Conservation (phyloP, 2,113 vertebrate species). For the Lasiurus borealis region DNA sequence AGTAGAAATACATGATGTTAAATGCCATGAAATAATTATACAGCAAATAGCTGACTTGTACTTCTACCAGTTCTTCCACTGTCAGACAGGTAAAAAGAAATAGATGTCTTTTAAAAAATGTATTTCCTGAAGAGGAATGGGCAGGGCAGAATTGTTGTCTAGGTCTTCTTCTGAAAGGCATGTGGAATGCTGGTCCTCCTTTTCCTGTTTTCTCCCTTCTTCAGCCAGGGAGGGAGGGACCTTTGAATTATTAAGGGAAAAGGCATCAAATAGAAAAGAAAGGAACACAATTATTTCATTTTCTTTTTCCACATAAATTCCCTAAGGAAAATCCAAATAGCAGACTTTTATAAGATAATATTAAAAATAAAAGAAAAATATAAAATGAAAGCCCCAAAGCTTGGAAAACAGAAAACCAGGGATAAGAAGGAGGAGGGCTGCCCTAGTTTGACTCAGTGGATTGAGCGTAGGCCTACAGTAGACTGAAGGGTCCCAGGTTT, state of each 20-base stretch:
- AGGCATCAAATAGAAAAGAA: neutral
- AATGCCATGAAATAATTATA: slow-evolving; percentile 36
- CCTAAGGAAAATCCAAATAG: slow-evolving; percentile 30
- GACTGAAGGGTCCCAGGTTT: too few relatives aligned
- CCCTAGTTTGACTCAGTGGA: too few relatives aligned
- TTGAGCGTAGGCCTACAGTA: too few relatives aligned
- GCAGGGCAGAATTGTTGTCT: neutral
- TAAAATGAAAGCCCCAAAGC: neutral
- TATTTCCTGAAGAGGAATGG: neutral
- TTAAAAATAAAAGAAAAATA: neutral
- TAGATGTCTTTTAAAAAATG: neutral
- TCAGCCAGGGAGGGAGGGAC: neutral
- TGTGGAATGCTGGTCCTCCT: neutral
- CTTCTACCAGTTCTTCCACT: neutral
- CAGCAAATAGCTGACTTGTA: neutral
- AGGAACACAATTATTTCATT: neutral
- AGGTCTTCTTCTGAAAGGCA: neutral
- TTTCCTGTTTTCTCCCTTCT: neutral
- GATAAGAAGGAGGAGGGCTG: neutral
- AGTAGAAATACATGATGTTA: slow-evolving; percentile 2
- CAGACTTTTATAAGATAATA: neutral
- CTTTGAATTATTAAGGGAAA: neutral
- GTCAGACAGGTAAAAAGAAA: slow-evolving; percentile 2
- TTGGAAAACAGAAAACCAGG: neutral
- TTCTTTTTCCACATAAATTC: slow-evolving; percentile 3